These are phyloP conservation scores for Caerostris darwini DNA, from an alignment of 1,140 invertebrate species.

Conservation along the genomic window DNA sequence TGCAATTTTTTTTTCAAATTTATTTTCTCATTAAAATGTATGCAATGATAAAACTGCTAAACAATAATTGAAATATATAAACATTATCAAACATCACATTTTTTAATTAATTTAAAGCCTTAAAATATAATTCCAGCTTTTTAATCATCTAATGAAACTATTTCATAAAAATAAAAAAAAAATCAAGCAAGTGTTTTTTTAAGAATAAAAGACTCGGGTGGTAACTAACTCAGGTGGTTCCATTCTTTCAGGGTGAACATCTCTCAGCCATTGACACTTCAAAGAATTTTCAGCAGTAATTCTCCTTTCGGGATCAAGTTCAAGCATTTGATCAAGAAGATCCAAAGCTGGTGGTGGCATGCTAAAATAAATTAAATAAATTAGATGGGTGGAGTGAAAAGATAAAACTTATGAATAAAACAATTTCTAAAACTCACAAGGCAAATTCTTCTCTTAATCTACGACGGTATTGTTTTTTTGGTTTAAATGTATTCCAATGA, in stretches of 20 bases:
- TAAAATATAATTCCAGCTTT: too few relatives aligned
- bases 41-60: too few relatives aligned
- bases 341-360: conserved; percentile 95
- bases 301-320: conserved; percentile 95
- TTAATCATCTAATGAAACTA: too few relatives aligned
- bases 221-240: conserved; percentile 85
- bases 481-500: conserved; percentile 94
- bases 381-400: not conserved
- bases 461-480: conserved; percentile 94
- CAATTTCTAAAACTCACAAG: conserved; percentile 83
- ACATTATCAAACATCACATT: too few relatives aligned
- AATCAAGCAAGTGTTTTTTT: too few relatives aligned
- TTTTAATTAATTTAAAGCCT: too few relatives aligned
- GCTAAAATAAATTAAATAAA: conserved; percentile 80
- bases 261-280: conserved; percentile 95
- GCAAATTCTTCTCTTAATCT: conserved; percentile 95
- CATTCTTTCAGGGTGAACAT: conserved; percentile 91
- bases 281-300: conserved; percentile 97
- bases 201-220: not conserved
- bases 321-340: conserved; percentile 97
- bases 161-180: too few relatives aligned
- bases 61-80: too few relatives aligned
- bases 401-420: not conserved
- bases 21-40: too few relatives aligned
- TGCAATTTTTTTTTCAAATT: too few relatives aligned